Evolutionary conservation across 2,888 invertebrate genomes (phyloP), one percentile per base, ranked within the genome.

Genomic region (Macaria liturata): DNA sequence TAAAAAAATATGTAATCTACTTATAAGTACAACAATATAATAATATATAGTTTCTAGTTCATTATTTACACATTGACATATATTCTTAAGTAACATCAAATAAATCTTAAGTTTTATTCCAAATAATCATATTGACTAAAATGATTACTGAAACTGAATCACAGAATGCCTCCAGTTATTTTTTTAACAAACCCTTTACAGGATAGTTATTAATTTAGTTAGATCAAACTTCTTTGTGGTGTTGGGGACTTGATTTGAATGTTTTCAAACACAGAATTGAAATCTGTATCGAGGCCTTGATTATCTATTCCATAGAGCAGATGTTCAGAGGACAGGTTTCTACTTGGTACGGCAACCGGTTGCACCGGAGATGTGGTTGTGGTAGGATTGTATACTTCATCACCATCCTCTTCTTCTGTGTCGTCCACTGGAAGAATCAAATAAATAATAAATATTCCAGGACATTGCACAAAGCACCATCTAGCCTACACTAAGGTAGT

Each of bases 261-360:
- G 71, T 94, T 93, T 72, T 92, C 93, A 74, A 94, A 94, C 1
- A 93, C 94, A 59, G 93, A 93, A 74, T 94, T 93, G 68, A 94
- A 94, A 71, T 94, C 94, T 4, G 94, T 93, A 55, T 94, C 94
- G 66, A 94, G 78, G 39, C 93, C 93, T 65, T 91, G 88, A 70
- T 94, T 94, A 63, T 94, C 94, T 62, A 94, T 91, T 60, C 93
- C 94, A 75, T 88, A 91, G 6, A 91, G 68, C 3, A 92, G 79
- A 61, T 91, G 91, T 65, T 92, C 92, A 20, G 91, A 88, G 47
- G 91, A 90, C 45, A 69, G 75, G 59, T 89, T 90, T 54, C 92
- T 80, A 65, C 92, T 92, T 3, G 92, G 92, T 2, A 91, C 90
- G 34, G 89, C 79, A 7, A 81, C 80, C 44, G 89, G 60, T 50